A percentile compares a stretch with the other conserved stretches of the same genome.
Evolutionary conservation across 2,113 vertebrate species (phyloP).

Genomic region (Naja naja): DNA sequence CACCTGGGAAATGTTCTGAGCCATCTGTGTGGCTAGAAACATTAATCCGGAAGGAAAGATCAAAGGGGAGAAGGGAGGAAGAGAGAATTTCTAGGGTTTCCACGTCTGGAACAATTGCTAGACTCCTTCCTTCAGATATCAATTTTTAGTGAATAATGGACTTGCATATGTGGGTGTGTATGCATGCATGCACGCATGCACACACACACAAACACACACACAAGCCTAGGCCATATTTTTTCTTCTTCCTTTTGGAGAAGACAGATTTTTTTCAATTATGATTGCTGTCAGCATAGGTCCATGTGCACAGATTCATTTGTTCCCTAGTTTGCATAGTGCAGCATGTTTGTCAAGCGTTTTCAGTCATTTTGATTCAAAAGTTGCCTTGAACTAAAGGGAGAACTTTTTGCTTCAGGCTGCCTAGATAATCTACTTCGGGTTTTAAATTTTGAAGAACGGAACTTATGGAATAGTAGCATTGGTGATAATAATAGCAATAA

Average conservation of each 20-base stretch:
- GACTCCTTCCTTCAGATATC: not conserved
- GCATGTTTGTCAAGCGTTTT: conserved; percentile 18
- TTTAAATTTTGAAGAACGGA: not conserved
- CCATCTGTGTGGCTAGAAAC: not conserved
- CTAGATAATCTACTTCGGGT: not conserved
- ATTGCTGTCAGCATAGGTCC: not conserved
- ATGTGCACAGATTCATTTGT: not conserved
- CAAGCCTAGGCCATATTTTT: not conserved
- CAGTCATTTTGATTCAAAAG: conserved; percentile 6
- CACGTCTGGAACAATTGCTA: not conserved
- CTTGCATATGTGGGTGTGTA: not conserved
- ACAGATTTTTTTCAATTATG: not conserved
- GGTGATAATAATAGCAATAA: not conserved
- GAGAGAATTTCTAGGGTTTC: not conserved
- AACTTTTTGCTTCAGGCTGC: not conserved
- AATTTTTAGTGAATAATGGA: not conserved
- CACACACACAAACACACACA: no score
- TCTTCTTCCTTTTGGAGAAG: not conserved
- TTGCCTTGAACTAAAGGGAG: not conserved
- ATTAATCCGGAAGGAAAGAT: not conserved
- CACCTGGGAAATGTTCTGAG: conserved; percentile 3
- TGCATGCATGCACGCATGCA: no score
- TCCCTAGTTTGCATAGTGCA: not conserved
- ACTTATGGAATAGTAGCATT: not conserved
- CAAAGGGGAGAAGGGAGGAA: not conserved